Evolutionary conservation across 2,113 vertebrate genomes (phyloP).

Genomic region (Cyprinodon brontotheroides): DNA sequence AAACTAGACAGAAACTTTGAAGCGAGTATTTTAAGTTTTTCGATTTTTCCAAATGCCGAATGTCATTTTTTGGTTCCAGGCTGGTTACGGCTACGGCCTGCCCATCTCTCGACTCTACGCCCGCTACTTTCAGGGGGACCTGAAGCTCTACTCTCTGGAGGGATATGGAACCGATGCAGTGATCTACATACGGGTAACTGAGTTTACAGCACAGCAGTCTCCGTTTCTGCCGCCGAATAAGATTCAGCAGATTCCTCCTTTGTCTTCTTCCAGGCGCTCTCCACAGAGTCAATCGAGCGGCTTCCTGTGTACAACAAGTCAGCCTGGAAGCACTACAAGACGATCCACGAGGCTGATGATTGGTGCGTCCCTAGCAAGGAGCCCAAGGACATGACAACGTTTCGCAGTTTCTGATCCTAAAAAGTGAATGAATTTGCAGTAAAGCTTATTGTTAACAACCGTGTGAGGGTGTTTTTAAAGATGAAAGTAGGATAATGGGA

Average conservation of each 20-base stretch:
- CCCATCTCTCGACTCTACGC: constrained; percentile 97
- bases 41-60: no score
- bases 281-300: constrained; percentile 94
- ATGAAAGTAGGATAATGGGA: not conserved
- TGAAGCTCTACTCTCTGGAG: constrained; percentile 96
- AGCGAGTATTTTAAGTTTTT: no score
- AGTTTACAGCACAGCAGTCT: not conserved
- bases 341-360: constrained; percentile 91
- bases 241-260: not conserved
- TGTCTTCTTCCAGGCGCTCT: constrained; percentile 83
- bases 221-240: not conserved
- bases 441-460: not conserved
- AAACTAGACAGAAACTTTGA: no score
- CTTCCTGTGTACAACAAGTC: constrained; percentile 97
- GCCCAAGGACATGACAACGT: constrained; percentile 96
- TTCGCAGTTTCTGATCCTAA: constrained; percentile 84
- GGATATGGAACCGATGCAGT: constrained; percentile 94
- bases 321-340: constrained; percentile 95
- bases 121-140: constrained; percentile 96
- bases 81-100: constrained; percentile 95
- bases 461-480: constrained; percentile 10
- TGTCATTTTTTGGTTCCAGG: constrained; percentile 69
- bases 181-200: constrained; percentile 92
- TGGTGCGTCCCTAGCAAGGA: constrained; percentile 97
- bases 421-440: not conserved